These are phyloP conservation scores for Poeciliopsis infans DNA, from an alignment of 2,797 vertebrate genomes.

Conservation along the genomic window DNA sequence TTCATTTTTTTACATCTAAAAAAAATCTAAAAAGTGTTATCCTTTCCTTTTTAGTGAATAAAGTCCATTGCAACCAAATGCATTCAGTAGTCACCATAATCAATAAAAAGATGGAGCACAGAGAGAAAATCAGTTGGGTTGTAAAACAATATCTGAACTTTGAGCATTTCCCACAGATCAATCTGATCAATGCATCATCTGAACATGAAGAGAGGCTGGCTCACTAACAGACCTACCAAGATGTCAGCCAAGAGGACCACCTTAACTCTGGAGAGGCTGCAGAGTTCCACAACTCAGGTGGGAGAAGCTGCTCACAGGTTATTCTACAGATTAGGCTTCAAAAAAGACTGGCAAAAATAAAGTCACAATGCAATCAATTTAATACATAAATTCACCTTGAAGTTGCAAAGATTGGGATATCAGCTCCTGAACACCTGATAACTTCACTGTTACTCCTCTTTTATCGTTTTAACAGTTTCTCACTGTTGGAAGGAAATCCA, in stretches of 20 bases:
- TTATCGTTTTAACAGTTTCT: too few species aligned
- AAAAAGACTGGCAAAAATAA: background rate
- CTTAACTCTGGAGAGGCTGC: background rate
- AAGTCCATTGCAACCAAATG: background rate
- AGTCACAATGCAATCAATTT: background rate
- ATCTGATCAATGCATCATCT: background rate
- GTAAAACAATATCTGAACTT: background rate
- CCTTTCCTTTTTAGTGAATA: background rate
- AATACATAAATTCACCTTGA: background rate
- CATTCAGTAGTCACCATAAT: background rate
- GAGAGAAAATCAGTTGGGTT: background rate
- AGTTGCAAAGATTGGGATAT: too few species aligned
- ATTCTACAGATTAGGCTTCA: background rate
- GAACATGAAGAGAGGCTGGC: background rate
- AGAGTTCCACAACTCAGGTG: background rate
- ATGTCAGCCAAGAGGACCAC: background rate
- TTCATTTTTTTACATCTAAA: background rate
- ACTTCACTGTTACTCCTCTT: too few species aligned
- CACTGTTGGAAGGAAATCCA: too few species aligned
- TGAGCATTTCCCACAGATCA: background rate
- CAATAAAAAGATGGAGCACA: background rate
- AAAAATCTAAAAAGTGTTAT: background rate
- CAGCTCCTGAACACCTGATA: too few species aligned
- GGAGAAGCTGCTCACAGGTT: background rate
- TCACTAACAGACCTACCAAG: background rate